Conservation (phyloP, 2,797 vertebrate genomes). For the Agapornis canus region DNA sequence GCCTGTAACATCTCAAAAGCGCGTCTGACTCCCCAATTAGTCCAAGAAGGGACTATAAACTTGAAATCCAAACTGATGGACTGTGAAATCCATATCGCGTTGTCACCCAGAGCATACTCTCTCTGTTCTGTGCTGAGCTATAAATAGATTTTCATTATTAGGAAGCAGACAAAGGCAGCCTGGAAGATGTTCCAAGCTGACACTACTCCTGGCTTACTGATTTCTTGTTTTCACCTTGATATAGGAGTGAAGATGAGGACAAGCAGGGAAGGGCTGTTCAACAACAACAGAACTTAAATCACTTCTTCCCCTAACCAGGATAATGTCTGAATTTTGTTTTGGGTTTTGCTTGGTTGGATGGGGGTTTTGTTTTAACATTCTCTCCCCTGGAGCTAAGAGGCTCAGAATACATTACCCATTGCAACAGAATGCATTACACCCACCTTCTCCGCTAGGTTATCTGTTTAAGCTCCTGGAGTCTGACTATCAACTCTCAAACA, state of each 20-base stretch:
- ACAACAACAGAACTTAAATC: neutral
- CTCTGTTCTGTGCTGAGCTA: conserved; percentile 44
- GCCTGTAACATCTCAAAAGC: conserved; percentile 36
- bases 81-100: conserved; percentile 63
- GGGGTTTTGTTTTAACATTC: neutral
- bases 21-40: conserved; percentile 56
- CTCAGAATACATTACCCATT: neutral
- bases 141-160: conserved; percentile 69
- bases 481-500: neutral
- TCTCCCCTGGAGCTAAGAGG: neutral
- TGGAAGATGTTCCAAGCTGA: conserved; percentile 40
- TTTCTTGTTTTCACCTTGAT: conserved; percentile 66
- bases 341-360: neutral
- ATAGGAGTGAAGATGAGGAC: conserved; percentile 25
- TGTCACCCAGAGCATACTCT: conserved; percentile 64
- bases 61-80: conserved; percentile 57
- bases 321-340: neutral
- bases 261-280: neutral
- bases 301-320: neutral
- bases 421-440: neutral
- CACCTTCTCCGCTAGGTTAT: neutral
- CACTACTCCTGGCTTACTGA: conserved; percentile 40
- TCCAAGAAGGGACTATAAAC: neutral
- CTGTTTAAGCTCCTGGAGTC: neutral
- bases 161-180: conserved; percentile 65